Conservation (phyloP, 2,113 vertebrate species). For the Psettodes erumei region DNA sequence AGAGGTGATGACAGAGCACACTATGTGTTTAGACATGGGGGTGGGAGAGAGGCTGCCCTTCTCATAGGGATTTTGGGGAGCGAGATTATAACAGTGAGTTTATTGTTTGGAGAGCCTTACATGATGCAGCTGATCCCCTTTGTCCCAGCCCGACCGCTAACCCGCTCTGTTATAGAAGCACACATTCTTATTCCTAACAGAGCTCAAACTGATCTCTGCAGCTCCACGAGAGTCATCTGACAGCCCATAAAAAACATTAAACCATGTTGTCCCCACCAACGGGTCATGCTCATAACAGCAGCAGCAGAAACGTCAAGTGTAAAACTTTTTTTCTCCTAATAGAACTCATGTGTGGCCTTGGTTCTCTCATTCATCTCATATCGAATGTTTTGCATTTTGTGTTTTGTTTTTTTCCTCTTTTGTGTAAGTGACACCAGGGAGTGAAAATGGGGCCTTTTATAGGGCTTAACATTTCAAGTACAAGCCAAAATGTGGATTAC, state of each 20-base stretch:
- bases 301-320: conserved; percentile 47
- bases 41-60: conserved; percentile 40
- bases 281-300: conserved; percentile 18
- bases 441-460: not conserved
- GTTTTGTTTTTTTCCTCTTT: not conserved
- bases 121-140: conserved; percentile 57
- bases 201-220: conserved; percentile 23
- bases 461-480: not conserved
- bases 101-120: conserved; percentile 67
- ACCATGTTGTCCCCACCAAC: conserved; percentile 29
- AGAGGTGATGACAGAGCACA: conserved; percentile 66
- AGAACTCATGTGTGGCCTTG: conserved; percentile 46
- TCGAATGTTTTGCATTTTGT: conserved; percentile 42
- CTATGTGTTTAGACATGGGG: conserved; percentile 52
- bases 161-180: conserved; percentile 28
- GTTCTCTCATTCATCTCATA: conserved; percentile 23
- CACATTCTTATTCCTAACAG: conserved; percentile 18
- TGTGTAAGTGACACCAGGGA: conserved; percentile 16
- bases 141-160: conserved; percentile 37
- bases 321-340: conserved; percentile 14
- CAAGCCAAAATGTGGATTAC: not conserved
- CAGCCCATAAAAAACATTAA: conserved; percentile 21
- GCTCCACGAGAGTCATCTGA: conserved; percentile 23
- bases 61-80: conserved; percentile 57
- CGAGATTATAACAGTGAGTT: conserved; percentile 65